Base-by-base conservation (phyloP, 2,113 vertebrate genomes). In the Microcebus murinus region DNA sequence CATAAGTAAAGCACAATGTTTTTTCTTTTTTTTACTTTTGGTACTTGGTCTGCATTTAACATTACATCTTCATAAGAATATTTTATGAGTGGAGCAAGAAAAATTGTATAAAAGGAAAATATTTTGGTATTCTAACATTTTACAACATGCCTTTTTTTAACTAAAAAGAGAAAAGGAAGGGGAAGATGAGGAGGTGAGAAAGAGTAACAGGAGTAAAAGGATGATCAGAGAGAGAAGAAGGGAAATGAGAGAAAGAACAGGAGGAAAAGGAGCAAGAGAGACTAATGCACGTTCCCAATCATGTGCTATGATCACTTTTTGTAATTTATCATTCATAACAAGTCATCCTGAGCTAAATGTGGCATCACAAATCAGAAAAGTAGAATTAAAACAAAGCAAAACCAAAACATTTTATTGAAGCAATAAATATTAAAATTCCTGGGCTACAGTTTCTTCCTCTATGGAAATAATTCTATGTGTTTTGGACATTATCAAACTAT, bases 31-130 rank as follows among this genome's bases (percentile, higher is more conserved):
- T 31, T 57, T 3, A 71, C 96, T 95, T 36, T 68, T 96, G 45
- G 31, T 80, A 76, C 12, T 61, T 52, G 50, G 21, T 79, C 74
- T 97, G 61, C 42, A 86, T 97, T 97, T 98, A 81, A 96, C 92
- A 97, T 95, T 91, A 42, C 14, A 36, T 31, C 83, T 97, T 97
- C 79, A 42, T 63, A 21, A 93, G 14, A 96, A 84, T 68, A 82
- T 86, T 67, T 92, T 97, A 77, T 95, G 14, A 82, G 20, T 86
- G 57, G 4, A 91, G 10, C 73, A 86, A 97, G 96, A 89, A 87
- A 50, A 68, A 55, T 13, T 85, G 0, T 96, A 92, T 95, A 81
- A 97, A 97, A 93, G 74, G 52, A 87, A 97, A 96, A 76, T 96
- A 96, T 34, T 82, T 87, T 91, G 55, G 31, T 82, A 88, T 94